Evolutionary conservation across 2,888 invertebrate genomes (phyloP), one percentile per base, ranked within the genome.

Genomic region (Trachelus stipa): DNA sequence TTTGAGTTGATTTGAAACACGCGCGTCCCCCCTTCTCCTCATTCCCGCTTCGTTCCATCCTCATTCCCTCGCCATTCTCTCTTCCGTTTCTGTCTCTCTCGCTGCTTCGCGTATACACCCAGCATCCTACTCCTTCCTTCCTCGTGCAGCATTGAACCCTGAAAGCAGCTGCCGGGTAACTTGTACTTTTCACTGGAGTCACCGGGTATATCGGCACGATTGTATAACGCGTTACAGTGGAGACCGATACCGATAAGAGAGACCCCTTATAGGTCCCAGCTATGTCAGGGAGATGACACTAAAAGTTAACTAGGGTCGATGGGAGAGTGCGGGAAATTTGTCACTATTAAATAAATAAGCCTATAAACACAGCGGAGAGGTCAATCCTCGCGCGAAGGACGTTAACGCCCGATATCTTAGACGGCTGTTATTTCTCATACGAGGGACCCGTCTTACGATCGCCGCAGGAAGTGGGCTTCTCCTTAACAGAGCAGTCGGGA

Each of bases 341-440:
- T 90, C 90, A 89, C 91, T 90, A 90, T 91, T 91, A 91, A 90
- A 91, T 91, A 90, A 91, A 91, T 91, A 91, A 91, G 56, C 88
- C 90, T 90, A 91, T 91, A 91, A 91, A 91, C 56, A 91, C 56
- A 87, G 86, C 85, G 84, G 87, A 56, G 87, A 87, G 91, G 91
- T 91, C 90, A 89, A 91, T 91, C 88, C 89, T 86, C 84, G 87
- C 83, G 84, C 87, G 88, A 56, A 56, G 56, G 87, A 87, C 90
- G 90, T 91, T 91, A 91, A 90, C 90, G 90, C 88, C 88, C 90
- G 89, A 91, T 91, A 90, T 84, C 85, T 83, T 85, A 80, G 86
- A 85, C 81, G 89, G 88, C 88, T 89, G 89, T 91, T 91, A 91
- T 91, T 91, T 91, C 90, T 91, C 90, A 90, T 91, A 90, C 88